Percentiles rank a stretch among this genome's conserved stretches.
Conservation (phyloP, 1,140 invertebrate genomes). For the Tigriopus japonicus region DNA sequence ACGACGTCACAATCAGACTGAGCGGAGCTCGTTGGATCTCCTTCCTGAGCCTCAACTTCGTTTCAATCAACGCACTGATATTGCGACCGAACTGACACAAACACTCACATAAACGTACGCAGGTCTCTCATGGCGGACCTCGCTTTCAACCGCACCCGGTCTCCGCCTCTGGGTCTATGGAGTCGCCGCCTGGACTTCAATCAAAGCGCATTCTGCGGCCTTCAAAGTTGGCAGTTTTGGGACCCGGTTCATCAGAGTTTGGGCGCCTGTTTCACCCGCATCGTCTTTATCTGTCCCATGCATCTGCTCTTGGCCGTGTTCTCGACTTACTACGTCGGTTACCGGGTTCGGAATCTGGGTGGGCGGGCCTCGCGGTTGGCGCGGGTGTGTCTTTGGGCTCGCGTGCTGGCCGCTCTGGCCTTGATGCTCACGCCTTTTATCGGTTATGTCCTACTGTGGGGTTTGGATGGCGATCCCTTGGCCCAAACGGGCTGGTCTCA, state of each 20-base stretch:
- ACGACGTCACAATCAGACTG: too few species aligned
- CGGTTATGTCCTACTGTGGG: slow-evolving; percentile 32
- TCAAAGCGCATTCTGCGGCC: slow-evolving; percentile 16
- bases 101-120: too few species aligned
- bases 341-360: slow-evolving; percentile 32
- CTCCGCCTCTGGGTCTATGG: too few species aligned
- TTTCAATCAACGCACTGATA: too few species aligned
- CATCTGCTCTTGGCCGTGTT: slow-evolving; percentile 38
- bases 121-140: too few species aligned
- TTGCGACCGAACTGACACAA: too few species aligned
- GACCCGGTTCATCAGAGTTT: slow-evolving; percentile 32
- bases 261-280: slow-evolving; percentile 56
- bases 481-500: slow-evolving; percentile 45
- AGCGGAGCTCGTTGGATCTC: too few species aligned
- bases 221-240: slow-evolving; percentile 16
- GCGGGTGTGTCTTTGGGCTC: slow-evolving; percentile 33
- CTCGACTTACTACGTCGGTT: slow-evolving; percentile 54
- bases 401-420: slow-evolving; percentile 37
- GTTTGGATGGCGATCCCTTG: slow-evolving; percentile 18
- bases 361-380: slow-evolving; percentile 36
- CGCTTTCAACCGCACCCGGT: too few species aligned
- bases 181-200: too few species aligned
- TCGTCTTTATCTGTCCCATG: slow-evolving; percentile 40
- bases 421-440: slow-evolving; percentile 42
- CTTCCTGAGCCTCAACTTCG: too few species aligned